phyloP scores from a whole-genome alignment of 2,888 invertebrate genomes.

The Nomada flava region DNA sequence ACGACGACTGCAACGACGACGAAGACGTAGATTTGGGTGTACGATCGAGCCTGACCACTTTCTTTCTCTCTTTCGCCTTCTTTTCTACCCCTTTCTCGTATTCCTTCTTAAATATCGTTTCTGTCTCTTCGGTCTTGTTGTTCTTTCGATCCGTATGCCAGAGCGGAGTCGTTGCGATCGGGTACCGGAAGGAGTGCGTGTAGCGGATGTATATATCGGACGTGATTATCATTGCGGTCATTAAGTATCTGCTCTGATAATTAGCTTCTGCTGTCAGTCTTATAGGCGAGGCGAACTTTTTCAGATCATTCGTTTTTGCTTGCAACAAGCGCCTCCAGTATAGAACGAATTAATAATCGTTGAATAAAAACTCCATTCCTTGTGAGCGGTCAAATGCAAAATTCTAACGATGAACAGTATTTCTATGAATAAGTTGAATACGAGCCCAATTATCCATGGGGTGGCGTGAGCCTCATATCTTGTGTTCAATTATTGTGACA shows the following conservation, averaged over 20 bases:
- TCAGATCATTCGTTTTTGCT: too few relatives aligned
- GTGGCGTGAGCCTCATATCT: not conserved
- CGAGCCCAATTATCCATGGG: not conserved
- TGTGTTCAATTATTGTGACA: not conserved
- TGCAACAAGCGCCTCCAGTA: too few relatives aligned
- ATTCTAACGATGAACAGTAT: not conserved
- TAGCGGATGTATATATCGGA: not conserved
- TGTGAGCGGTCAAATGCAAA: too few relatives aligned
- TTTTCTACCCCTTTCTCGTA: not conserved
- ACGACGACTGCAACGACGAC: conserved; percentile 53
- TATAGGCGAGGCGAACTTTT: too few relatives aligned
- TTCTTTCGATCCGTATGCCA: not conserved
- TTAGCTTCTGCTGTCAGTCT: too few relatives aligned
- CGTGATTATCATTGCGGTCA: not conserved
- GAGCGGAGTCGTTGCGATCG: conserved; percentile 4
- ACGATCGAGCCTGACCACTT: not conserved
- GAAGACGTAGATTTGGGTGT: conserved; percentile 11
- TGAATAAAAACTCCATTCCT: too few relatives aligned
- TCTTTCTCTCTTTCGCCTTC: not conserved
- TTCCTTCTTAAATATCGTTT: not conserved
- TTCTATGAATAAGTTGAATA: not conserved
- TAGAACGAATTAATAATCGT: too few relatives aligned
- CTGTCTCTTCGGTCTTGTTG: not conserved
- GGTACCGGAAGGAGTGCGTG: conserved; percentile 9
- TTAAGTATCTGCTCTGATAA: not conserved